phyloP scores from a whole-genome alignment of 2,888 invertebrate species.

The Trachelus troglodyta region DNA sequence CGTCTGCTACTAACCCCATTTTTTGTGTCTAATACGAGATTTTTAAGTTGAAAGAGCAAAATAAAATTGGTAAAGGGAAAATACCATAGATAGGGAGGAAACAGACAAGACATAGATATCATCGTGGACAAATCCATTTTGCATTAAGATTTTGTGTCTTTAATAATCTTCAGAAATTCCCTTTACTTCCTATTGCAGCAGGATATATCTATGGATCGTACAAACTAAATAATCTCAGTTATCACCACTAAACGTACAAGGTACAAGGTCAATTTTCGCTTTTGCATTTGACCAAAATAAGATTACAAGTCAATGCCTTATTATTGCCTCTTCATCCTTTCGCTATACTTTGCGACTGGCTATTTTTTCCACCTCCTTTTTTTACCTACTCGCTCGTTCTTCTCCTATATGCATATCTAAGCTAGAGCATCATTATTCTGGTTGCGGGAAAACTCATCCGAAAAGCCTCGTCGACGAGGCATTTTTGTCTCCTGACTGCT shows the following conservation, averaged over 20 bases:
- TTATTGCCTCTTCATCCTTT: background rate
- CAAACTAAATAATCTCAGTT: too few species aligned
- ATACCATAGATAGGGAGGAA: too few species aligned
- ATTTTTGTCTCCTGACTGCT: background rate
- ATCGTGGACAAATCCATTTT: background rate
- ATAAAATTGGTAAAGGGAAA: background rate
- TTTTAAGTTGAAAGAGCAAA: too few species aligned
- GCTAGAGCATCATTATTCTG: background rate
- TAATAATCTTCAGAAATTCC: background rate
- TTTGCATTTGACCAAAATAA: too few species aligned
- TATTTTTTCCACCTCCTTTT: background rate
- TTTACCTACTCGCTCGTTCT: background rate
- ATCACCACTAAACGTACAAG: too few species aligned
- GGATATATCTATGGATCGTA: too few species aligned
- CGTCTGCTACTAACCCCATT: background rate
- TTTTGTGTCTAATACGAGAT: background rate
- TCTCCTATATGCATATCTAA: background rate
- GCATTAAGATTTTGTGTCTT: too few species aligned
- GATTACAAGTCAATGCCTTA: too few species aligned
- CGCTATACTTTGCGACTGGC: background rate
- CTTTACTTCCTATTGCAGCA: too few species aligned
- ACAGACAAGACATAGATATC: too few species aligned
- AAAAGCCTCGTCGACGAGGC: background rate
- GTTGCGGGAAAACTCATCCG: background rate
- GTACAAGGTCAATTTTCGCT: too few species aligned